Conservation (phyloP, 2,113 vertebrate genomes). For the Ochotona princeps region DNA sequence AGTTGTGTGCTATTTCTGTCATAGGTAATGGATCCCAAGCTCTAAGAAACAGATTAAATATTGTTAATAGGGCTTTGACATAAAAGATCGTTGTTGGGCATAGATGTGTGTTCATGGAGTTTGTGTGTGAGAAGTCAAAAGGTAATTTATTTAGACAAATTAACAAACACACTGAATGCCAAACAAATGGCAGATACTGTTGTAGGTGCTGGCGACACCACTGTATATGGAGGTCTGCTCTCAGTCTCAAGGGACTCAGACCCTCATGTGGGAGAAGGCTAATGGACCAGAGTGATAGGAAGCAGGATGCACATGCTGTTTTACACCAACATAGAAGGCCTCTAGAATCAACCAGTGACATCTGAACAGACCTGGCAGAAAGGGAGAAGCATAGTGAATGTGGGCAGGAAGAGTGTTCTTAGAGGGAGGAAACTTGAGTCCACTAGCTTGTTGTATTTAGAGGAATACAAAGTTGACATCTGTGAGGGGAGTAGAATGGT, state of each 20-base stretch:
- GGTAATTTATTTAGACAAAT: conserved; percentile 25
- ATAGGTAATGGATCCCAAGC: conserved; percentile 41
- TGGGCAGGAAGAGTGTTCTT: neutral
- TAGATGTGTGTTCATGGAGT: neutral
- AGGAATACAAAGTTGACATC: neutral
- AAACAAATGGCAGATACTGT: neutral
- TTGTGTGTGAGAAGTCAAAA: conserved; percentile 43
- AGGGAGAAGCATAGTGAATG: neutral
- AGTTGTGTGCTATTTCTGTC: conserved; percentile 63
- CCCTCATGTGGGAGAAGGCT: neutral
- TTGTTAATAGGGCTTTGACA: conserved; percentile 44
- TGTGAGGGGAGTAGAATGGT: neutral
- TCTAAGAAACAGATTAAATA: neutral
- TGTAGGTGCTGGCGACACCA: neutral
- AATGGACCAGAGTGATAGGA: neutral
- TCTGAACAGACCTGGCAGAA: conserved; percentile 23
- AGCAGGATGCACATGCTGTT: neutral
- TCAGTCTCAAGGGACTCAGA: neutral
- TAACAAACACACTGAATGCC: neutral
- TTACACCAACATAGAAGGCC: neutral
- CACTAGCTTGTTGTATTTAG: neutral
- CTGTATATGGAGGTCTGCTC: neutral
- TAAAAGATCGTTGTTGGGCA: conserved; percentile 1
- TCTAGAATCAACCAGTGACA: neutral
- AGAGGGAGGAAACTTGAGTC: neutral